Percentiles rank a stretch among this genome's conserved stretches.
phyloP scores from a whole-genome alignment of 2,113 vertebrate species.

The Dasypus novemcinctus region DNA sequence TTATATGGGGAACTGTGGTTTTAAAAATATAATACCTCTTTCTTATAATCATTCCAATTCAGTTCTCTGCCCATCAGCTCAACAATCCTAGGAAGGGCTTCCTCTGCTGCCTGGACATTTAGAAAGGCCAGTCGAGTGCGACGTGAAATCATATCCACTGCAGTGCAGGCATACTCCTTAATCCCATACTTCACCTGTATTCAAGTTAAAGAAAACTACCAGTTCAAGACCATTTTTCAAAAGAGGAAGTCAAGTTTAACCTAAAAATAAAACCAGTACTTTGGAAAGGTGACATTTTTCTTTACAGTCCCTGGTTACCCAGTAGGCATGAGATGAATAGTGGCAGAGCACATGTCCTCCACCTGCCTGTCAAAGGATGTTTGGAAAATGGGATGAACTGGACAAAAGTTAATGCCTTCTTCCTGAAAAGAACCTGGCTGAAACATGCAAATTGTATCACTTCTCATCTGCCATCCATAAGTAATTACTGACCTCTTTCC shows the following conservation, averaged over 20 bases:
- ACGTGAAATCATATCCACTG: constrained; percentile 93
- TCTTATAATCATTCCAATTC: constrained; percentile 90
- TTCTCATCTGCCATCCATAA: constrained; percentile 28
- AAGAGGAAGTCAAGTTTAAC: constrained; percentile 2
- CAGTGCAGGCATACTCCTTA: constrained; percentile 95
- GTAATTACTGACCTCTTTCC: neutral
- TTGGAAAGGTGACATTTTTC: neutral
- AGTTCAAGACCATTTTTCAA: neutral
- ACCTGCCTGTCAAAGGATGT: neutral
- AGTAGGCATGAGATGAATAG: neutral
- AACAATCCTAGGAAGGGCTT: constrained; percentile 93
- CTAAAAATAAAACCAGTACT: neutral
- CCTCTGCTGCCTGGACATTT: constrained; percentile 97
- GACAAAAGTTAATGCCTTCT: neutral
- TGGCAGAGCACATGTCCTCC: neutral
- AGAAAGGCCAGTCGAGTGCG: constrained; percentile 95
- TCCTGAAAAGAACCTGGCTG: neutral
- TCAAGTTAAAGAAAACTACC: neutral
- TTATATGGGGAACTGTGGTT: neutral
- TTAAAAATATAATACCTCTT: constrained; percentile 83
- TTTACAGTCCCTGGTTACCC: neutral
- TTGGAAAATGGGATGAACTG: neutral
- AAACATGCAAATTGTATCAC: neutral
- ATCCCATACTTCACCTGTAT: constrained; percentile 92
- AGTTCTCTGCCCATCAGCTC: constrained; percentile 96